Evolutionary conservation across 2,113 vertebrate genomes (phyloP), one percentile per base, ranked within the genome.

Genomic region (Gyps fulvus): DNA sequence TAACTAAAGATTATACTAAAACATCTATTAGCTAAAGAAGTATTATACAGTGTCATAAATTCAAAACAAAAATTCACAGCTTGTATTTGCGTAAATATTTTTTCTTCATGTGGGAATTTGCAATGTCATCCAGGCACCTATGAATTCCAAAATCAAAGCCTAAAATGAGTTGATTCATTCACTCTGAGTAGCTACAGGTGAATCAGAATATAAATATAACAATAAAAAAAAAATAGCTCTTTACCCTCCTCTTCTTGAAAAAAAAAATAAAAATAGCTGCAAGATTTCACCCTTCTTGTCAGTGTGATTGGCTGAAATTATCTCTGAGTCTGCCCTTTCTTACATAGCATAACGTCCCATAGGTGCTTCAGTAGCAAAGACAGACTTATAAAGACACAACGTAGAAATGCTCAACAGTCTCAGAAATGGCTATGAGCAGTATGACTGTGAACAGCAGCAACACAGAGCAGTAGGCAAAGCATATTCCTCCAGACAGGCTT

Each of bases 271-370:
- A 19, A 27, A 6, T 4, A 36, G 3, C 32, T 49, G 27, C 40
- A 84, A 62, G 8, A 62, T 58, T 93, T 74, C 25, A 15, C 16
- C 52, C 45, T 40, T 66, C 16, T 65, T 38, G 4, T 61, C 12
- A n/a, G 15, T n/a, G 6, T 61, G 70, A 43, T 3, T 23, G 31
- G n/a, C 14, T 58, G 43, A 88, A 94, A 22, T 31, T 57, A 12
- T 61, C 29, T 45, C 32, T 0, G 0, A 9, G 13, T 55, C 49
- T 50, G 29, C 27, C 20, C 10, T 52, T 55, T 70, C 58, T 50
- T 38, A 62, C 10, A 31, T 6, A 9, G 4, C 45, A 32, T 52
- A 70, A 21, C 18, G 49, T 47, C 34, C 40, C 23, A 45, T 2
- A 42, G 32, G 43, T 63, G 22, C 21, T 94, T 72, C 52, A 54